phyloP scores from a whole-genome alignment of 2,797 vertebrate genomes.

The Acipenser oxyrinchus region DNA sequence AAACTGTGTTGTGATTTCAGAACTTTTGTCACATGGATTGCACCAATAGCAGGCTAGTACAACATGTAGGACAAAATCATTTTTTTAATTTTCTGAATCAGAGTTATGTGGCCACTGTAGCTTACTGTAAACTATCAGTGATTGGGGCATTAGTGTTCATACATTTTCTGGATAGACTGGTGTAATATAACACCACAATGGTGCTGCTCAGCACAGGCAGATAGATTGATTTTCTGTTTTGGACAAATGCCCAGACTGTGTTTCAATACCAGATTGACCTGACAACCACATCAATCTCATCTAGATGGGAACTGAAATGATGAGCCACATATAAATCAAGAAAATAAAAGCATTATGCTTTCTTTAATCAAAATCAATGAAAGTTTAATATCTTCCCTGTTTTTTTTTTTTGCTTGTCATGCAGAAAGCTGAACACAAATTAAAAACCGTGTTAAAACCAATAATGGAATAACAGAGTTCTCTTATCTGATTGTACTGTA shows the following conservation, averaged over 20 bases:
- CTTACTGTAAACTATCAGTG: conserved; percentile 16
- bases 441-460: too few relatives aligned
- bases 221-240: not conserved
- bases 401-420: too few relatives aligned
- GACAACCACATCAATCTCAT: not conserved
- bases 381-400: too few relatives aligned
- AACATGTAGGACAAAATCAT: conserved; percentile 29
- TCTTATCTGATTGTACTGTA: too few relatives aligned
- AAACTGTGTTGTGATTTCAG: too few relatives aligned
- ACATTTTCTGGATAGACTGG: too few relatives aligned
- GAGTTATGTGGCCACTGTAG: conserved; percentile 33
- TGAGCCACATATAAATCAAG: not conserved
- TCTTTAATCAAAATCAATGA: too few relatives aligned
- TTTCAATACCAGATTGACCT: not conserved
- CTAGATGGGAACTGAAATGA: not conserved
- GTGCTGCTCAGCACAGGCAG: not conserved
- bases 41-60: conserved; percentile 28
- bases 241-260: not conserved
- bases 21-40: conserved; percentile 26
- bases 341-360: too few relatives aligned
- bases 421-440: too few relatives aligned
- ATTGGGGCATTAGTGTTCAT: too few relatives aligned
- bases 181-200: not conserved
- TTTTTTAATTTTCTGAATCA: conserved; percentile 37
- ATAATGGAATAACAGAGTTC: too few relatives aligned